Evolutionary conservation across 2,113 vertebrate species (phyloP).

Genomic region (Dendrocopos noguchii): DNA sequence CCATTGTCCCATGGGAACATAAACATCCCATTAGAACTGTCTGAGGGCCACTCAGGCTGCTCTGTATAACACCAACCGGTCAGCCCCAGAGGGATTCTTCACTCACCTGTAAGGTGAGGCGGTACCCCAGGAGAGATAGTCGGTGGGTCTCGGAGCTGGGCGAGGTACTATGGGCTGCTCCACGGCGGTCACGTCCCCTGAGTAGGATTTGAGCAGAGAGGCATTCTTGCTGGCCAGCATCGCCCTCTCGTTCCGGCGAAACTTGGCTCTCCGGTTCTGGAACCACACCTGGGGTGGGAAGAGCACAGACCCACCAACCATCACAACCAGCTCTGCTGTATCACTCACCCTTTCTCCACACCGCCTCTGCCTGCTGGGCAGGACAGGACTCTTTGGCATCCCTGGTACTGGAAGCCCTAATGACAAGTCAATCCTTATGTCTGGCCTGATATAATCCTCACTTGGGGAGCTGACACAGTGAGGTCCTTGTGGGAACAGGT

Average conservation of each 20-base stretch:
- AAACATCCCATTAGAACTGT: neutral
- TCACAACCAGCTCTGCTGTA: neutral
- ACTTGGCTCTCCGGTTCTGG: slow-evolving; percentile 97
- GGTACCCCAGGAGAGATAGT: slow-evolving; percentile 97
- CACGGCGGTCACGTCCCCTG: slow-evolving; percentile 93
- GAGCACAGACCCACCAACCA: neutral
- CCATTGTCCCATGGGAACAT: rapidly evolving
- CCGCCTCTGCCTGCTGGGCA: neutral
- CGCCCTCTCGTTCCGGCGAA: slow-evolving; percentile 94
- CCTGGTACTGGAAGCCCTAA: neutral
- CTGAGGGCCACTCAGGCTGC: neutral
- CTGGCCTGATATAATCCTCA: neutral
- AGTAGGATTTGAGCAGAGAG: slow-evolving; percentile 96
- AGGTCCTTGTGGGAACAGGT: neutral
- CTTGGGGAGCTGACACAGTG: neutral
- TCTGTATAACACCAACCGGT: neutral
- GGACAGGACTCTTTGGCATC: neutral
- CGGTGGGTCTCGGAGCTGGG: slow-evolving; percentile 91
- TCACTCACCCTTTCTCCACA: too few relatives aligned
- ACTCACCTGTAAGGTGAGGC: slow-evolving; percentile 94
- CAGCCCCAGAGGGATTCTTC: neutral
- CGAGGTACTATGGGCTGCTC: slow-evolving; percentile 97
- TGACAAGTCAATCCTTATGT: neutral
- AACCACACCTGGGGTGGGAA: slow-evolving; percentile 90
- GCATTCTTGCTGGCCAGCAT: slow-evolving; percentile 99